Percentiles rank a stretch among this genome's conserved stretches.
Conservation (phyloP, 2,797 vertebrate genomes). For the Darevskia nairensis region DNA sequence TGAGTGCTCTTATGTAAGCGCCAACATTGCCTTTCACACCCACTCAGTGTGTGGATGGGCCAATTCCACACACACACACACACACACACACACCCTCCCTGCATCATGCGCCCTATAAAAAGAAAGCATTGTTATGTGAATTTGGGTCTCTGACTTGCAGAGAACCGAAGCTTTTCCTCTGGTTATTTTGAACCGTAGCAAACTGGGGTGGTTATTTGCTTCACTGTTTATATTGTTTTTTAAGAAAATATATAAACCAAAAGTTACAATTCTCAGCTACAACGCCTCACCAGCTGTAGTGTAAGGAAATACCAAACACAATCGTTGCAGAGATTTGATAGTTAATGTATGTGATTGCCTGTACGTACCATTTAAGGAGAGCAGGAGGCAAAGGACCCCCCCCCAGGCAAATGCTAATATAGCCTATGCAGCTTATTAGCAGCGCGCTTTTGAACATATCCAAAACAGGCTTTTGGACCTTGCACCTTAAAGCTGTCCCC, state of each 20-base stretch:
- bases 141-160: neutral
- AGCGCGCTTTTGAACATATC: too few species aligned
- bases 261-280: neutral
- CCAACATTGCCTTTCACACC: neutral
- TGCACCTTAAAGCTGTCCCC: neutral
- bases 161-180: neutral
- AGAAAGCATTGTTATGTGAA: neutral
- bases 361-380: too few species aligned
- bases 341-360: too few species aligned
- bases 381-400: neutral
- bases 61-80: neutral
- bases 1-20: constrained; percentile 4
- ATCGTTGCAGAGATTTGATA: neutral
- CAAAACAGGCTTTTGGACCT: neutral
- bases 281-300: neutral
- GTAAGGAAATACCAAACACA: neutral
- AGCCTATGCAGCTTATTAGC: neutral
- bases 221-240: neutral
- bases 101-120: constrained; percentile 4
- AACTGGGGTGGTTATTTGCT: neutral
- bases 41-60: neutral
- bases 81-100: neutral
- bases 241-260: neutral
- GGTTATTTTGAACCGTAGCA: constrained; percentile 1
- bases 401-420: neutral